phyloP scores from a whole-genome alignment of 2,888 invertebrate species.

The Anodontia alba region DNA sequence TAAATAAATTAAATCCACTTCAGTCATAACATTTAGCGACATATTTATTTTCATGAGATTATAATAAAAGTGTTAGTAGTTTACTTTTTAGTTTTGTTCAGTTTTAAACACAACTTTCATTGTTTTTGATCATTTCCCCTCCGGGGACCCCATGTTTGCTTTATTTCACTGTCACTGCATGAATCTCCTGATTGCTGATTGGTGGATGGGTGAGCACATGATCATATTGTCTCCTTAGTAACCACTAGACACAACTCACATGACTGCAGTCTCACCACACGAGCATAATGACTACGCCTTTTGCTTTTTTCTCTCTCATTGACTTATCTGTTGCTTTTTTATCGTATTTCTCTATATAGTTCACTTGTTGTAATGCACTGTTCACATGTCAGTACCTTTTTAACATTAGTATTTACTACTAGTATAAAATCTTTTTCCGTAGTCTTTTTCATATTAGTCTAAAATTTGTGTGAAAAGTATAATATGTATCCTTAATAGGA shows the following conservation, averaged over 20 bases:
- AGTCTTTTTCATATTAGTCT: too few relatives aligned
- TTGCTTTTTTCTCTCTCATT: not conserved
- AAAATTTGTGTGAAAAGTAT: too few relatives aligned
- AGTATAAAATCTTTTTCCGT: too few relatives aligned
- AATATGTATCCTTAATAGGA: too few relatives aligned
- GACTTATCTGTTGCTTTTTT: not conserved
- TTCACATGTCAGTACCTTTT: constrained; percentile 5
- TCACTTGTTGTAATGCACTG: not conserved
- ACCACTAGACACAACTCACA: constrained; percentile 3
- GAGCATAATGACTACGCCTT: constrained; percentile 29
- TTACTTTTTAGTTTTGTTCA: not conserved
- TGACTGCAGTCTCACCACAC: constrained; percentile 23
- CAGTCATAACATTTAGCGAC: too few relatives aligned
- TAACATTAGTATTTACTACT: not conserved
- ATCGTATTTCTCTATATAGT: not conserved
- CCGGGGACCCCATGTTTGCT: not conserved
- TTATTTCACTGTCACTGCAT: constrained; percentile 55
- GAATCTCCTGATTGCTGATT: constrained; percentile 48
- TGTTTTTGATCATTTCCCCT: constrained; percentile 15
- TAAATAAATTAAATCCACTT: too few relatives aligned
- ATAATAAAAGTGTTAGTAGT: not conserved
- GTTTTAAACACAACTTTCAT: constrained; percentile 1
- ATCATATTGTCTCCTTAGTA: constrained; percentile 16
- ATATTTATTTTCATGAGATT: too few relatives aligned
- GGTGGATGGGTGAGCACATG: constrained; percentile 52